phyloP scores from a whole-genome alignment of 2,797 vertebrate species.

The Gadopsis bispinosus region DNA sequence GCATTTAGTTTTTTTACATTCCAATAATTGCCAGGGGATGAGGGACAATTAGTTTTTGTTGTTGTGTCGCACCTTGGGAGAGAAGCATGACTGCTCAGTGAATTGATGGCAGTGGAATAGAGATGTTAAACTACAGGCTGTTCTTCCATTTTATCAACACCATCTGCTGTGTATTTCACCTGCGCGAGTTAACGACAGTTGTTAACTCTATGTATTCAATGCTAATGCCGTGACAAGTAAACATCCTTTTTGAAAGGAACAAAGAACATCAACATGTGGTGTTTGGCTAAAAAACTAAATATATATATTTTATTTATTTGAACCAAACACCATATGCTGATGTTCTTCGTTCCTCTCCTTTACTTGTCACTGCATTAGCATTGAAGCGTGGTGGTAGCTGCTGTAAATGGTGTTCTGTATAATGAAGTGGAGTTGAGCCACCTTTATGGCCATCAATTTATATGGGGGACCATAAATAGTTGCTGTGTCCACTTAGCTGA shows the following conservation, averaged over 20 bases:
- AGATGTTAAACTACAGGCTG: conserved; percentile 46
- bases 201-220: conserved; percentile 10
- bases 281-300: not conserved
- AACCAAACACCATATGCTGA: conserved; percentile 42
- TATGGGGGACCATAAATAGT: conserved; percentile 56
- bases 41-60: conserved; percentile 57
- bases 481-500: conserved; percentile 50
- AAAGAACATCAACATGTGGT: conserved; percentile 47
- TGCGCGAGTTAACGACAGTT: conserved; percentile 18
- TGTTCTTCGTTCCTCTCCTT: conserved; percentile 25
- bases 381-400: not conserved
- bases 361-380: conserved; percentile 1
- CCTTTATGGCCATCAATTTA: conserved; percentile 55
- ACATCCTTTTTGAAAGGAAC: not conserved
- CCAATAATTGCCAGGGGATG: conserved; percentile 53
- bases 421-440: conserved; percentile 60
- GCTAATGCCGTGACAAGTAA: conserved; percentile 2
- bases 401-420: conserved; percentile 40
- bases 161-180: conserved; percentile 58
- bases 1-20: conserved; percentile 54
- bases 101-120: conserved; percentile 29
- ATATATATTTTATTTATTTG: not conserved
- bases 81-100: conserved; percentile 14
- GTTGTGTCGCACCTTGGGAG: conserved; percentile 50
- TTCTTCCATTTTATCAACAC: conserved; percentile 49